Evolutionary conservation across 1,140 invertebrate species (phyloP).

Genomic region (Ditylenchus dipsaci): DNA sequence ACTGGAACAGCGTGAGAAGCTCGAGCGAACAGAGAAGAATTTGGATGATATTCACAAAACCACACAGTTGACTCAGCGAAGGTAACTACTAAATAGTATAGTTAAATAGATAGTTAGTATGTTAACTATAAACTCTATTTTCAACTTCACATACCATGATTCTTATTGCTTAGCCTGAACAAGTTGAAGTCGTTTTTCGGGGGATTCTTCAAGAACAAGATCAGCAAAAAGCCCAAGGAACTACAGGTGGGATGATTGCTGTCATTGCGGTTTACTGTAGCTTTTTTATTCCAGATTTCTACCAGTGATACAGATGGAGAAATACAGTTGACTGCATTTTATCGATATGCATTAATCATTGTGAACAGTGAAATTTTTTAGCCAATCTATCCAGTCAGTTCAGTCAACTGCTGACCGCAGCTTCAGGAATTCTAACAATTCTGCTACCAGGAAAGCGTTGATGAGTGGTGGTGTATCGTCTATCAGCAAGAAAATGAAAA

Average conservation of each 20-base stretch:
- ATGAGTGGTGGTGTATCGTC: not conserved
- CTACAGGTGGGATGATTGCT: not conserved
- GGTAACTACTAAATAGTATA: no score
- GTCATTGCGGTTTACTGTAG: not conserved
- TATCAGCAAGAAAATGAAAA: conserved; percentile 48
- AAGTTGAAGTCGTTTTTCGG: conserved; percentile 71
- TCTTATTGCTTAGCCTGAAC: conserved; percentile 77
- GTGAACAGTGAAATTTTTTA: not conserved
- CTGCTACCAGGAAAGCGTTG: no score
- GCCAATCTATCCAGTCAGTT: not conserved
- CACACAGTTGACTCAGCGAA: conserved; percentile 77
- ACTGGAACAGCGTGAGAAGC: conserved; percentile 79
- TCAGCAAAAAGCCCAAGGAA: conserved; percentile 35
- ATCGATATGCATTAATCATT: no score
- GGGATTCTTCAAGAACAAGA: conserved; percentile 57
- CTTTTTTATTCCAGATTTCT: not conserved
- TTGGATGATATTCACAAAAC: conserved; percentile 78
- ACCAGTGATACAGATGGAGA: not conserved
- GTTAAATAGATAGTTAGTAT: not conserved
- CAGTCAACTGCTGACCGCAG: not conserved
- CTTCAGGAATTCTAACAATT: no score
- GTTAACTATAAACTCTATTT: no score
- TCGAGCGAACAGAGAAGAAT: conserved; percentile 79
- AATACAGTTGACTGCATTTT: not conserved
- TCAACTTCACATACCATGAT: no score